A percentile compares a stretch with the other conserved stretches of the same genome.
phyloP scores from a whole-genome alignment of 1,140 invertebrate genomes.

The Zaprionus davidi region DNA sequence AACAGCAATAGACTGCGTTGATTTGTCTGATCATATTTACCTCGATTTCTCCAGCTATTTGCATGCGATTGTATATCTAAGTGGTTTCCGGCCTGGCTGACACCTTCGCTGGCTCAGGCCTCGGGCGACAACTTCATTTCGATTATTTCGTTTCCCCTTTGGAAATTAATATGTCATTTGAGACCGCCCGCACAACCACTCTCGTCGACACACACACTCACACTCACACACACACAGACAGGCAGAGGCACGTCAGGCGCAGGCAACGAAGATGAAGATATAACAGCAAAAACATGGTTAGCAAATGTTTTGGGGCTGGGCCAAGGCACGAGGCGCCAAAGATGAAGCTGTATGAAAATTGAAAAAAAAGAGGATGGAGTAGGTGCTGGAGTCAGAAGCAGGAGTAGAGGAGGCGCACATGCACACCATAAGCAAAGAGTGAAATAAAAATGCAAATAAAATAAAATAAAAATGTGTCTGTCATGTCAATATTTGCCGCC shows the following conservation, averaged over 20 bases:
- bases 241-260: slow-evolving; percentile 11
- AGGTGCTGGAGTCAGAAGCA: slow-evolving; percentile 18
- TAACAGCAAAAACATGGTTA: slow-evolving; percentile 51
- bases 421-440: slow-evolving; percentile 49
- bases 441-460: slow-evolving; percentile 83
- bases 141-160: slow-evolving; percentile 82
- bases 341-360: slow-evolving; percentile 51
- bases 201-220: slow-evolving; percentile 11
- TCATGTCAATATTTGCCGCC: slow-evolving; percentile 82
- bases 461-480: slow-evolving; percentile 83
- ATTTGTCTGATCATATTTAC: slow-evolving; percentile 78
- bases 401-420: slow-evolving; percentile 5
- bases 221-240: slow-evolving; percentile 11
- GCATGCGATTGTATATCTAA: slow-evolving; percentile 61
- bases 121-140: slow-evolving; percentile 75
- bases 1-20: slow-evolving; percentile 52
- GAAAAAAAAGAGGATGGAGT: slow-evolving; percentile 34
- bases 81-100: slow-evolving; percentile 25
- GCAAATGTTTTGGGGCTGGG: slow-evolving; percentile 57
- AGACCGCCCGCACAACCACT: slow-evolving; percentile 54
- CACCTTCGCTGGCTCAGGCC: slow-evolving; percentile 51
- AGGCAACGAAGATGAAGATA: slow-evolving; percentile 33
- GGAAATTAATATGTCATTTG: slow-evolving; percentile 83
- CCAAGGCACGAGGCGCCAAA: slow-evolving; percentile 29
- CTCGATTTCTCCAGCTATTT: slow-evolving; percentile 69